Evolutionary conservation across 2,113 vertebrate species (phyloP).

Genomic region (Oreochromis spilurus): DNA sequence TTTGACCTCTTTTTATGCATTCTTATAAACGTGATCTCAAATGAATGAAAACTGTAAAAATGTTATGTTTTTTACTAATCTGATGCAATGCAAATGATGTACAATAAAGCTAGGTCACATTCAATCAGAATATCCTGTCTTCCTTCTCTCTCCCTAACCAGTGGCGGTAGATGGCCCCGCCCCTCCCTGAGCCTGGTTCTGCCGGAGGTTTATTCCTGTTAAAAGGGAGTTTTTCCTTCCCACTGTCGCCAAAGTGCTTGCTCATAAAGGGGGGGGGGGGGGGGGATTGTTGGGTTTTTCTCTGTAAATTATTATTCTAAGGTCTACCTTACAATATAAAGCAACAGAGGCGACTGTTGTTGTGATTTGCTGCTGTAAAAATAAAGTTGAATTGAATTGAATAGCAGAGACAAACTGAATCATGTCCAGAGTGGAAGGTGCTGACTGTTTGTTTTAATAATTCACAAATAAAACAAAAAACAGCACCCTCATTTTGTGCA

Average conservation of each 20-base stretch:
- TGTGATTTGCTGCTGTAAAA: not conserved
- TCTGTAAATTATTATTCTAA: not conserved
- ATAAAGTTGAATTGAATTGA: not conserved
- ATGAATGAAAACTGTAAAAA: not conserved
- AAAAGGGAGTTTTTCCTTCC: not conserved
- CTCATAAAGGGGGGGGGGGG: not conserved
- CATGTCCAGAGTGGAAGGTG: not conserved
- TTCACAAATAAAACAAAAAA: not conserved
- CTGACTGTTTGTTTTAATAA: not conserved
- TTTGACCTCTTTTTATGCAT: not conserved
- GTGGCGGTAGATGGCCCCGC: not conserved
- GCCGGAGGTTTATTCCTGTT: fast-evolving
- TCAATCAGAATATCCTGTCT: not conserved
- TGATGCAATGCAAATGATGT: fast-evolving
- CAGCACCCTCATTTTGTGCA: not conserved
- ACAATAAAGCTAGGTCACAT: not conserved
- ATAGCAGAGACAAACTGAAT: not conserved
- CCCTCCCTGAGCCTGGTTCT: not conserved
- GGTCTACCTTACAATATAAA: not conserved
- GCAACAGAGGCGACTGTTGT: not conserved
- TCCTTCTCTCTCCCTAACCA: not conserved
- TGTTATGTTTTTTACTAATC: not conserved
- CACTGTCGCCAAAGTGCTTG: fast-evolving
- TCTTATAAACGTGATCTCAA: not conserved
- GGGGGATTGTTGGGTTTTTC: not conserved